Conservation (phyloP, 2,888 invertebrate species). For the Aquatica leii region DNA sequence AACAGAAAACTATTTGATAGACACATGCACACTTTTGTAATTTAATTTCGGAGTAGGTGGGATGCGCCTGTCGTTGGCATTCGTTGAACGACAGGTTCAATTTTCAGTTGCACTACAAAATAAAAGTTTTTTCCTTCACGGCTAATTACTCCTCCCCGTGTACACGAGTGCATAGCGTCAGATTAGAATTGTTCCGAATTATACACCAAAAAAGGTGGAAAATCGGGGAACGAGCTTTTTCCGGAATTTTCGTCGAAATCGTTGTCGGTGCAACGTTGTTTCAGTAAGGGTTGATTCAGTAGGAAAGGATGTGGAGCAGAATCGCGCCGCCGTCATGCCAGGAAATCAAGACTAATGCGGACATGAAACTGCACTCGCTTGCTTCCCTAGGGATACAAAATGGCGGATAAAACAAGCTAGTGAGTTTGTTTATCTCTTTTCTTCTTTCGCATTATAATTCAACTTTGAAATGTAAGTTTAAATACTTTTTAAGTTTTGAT, state of each 20-base stretch:
- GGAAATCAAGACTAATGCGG: slow-evolving; percentile 73
- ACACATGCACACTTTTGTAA: slow-evolving; percentile 50
- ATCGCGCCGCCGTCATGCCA: slow-evolving; percentile 59
- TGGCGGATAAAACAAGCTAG: slow-evolving; percentile 53
- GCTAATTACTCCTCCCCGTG: slow-evolving; percentile 24
- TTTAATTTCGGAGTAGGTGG: slow-evolving; percentile 50
- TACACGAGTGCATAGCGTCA: slow-evolving; percentile 8
- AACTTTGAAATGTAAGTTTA: slow-evolving; percentile 25
- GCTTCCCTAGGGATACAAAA: slow-evolving; percentile 59
- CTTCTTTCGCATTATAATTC: slow-evolving; percentile 14
- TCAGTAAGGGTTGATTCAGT: slow-evolving; percentile 33
- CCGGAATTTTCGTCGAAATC: slow-evolving; percentile 16
- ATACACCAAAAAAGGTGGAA: background rate
- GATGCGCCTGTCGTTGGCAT: slow-evolving; percentile 47
- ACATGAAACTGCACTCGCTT: slow-evolving; percentile 70
- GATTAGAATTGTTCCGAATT: background rate
- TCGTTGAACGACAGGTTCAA: slow-evolving; percentile 50
- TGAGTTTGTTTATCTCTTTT: slow-evolving; percentile 39
- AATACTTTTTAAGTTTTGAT: slow-evolving; percentile 23
- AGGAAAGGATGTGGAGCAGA: slow-evolving; percentile 39
- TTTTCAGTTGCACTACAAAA: slow-evolving; percentile 40
- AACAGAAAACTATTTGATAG: slow-evolving; percentile 41
- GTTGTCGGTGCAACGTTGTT: slow-evolving; percentile 28
- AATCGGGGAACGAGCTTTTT: slow-evolving; percentile 16
- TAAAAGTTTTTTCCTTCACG: slow-evolving; percentile 24